These are phyloP conservation scores for Cyprinella venusta DNA, from an alignment of 2,797 vertebrate genomes.

Conservation along the genomic window DNA sequence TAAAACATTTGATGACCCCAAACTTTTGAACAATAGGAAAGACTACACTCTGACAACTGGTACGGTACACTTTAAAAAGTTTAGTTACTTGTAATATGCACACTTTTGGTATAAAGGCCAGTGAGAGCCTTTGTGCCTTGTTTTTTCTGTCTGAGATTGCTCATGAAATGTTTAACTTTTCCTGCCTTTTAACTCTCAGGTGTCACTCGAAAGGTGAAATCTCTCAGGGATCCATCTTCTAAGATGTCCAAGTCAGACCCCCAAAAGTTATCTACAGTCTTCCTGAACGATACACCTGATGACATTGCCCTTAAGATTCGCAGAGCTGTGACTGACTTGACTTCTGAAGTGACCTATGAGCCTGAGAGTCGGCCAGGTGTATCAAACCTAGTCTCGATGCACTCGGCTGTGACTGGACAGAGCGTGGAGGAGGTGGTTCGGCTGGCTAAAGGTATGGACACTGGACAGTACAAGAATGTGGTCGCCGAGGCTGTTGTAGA, in stretches of 20 bases:
- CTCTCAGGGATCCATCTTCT: conserved; percentile 85
- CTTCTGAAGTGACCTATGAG: conserved; percentile 91
- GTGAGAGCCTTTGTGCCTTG: background rate
- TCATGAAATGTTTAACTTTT: background rate
- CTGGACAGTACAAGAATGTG: conserved; percentile 85
- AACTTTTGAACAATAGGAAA: background rate
- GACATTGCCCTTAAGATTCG: conserved; percentile 89
- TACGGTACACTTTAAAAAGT: background rate
- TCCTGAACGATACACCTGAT: conserved; percentile 86
- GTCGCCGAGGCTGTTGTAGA: conserved; percentile 88
- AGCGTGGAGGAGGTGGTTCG: conserved; percentile 80
- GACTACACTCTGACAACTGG: background rate
- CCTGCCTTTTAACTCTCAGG: conserved; percentile 70
- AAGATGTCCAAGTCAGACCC: conserved; percentile 99
- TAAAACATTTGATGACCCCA: background rate
- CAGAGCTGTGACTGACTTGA: conserved; percentile 93
- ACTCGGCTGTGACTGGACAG: conserved; percentile 79
- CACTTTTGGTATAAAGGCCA: background rate
- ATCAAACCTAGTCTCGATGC: conserved; percentile 90
- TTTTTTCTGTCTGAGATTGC: background rate
- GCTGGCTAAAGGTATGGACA: conserved; percentile 81
- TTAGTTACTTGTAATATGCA: background rate
- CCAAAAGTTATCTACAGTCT: conserved; percentile 83
- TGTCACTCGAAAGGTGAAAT: conserved; percentile 87
- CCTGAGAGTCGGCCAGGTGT: conserved; percentile 85